Conservation (phyloP, 2,888 invertebrate species). For the Lissonota sp. region DNA sequence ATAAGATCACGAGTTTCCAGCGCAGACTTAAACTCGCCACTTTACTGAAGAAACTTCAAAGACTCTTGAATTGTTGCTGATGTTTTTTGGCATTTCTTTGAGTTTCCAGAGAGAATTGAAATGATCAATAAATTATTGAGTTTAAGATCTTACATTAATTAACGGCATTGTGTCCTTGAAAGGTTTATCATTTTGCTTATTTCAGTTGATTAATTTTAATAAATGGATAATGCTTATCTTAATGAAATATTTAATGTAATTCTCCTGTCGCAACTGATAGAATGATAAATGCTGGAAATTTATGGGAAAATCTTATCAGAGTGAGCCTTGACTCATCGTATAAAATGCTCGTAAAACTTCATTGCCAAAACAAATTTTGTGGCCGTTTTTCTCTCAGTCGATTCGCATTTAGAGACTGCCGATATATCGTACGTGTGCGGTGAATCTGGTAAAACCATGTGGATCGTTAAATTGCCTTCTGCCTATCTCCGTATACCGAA, state of each 20-base stretch:
- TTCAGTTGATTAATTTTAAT: neutral
- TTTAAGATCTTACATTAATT: neutral
- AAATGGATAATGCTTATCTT: neutral
- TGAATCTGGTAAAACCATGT: too few species aligned
- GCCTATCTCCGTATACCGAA: too few species aligned
- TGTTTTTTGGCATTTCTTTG: neutral
- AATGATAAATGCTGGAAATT: too few species aligned
- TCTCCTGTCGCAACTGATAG: neutral
- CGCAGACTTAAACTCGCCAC: neutral
- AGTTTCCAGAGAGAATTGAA: neutral
- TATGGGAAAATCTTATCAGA: too few species aligned
- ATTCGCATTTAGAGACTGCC: too few species aligned
- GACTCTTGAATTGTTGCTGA: neutral
- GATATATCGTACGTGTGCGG: too few species aligned
- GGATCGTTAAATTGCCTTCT: too few species aligned
- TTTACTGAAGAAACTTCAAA: neutral
- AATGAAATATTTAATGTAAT: neutral
- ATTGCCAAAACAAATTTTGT: constrained; percentile 64
- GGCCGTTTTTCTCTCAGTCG: constrained; percentile 23
- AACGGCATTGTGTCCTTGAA: too few species aligned
- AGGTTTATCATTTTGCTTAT: too few species aligned
- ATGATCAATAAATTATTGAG: neutral
- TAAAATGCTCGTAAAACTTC: constrained; percentile 58
- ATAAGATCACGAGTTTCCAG: constrained; percentile 5
- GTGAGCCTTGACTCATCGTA: neutral